Percentiles rank a stretch among this genome's conserved stretches.
Evolutionary conservation across 1,140 invertebrate species (phyloP).

Genomic region (Reticulitermes speratus): DNA sequence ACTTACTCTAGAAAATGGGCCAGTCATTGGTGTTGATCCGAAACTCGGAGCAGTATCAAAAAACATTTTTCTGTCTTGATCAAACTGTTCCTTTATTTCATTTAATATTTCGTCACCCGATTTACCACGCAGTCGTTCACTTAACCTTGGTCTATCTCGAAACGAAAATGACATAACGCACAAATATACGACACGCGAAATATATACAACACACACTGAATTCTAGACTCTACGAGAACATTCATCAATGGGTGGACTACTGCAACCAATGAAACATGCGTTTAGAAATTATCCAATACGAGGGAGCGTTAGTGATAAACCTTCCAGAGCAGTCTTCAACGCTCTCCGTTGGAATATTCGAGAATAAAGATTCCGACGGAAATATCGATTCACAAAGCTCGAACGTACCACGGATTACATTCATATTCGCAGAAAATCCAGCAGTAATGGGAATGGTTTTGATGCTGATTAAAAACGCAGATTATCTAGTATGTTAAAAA

Average conservation of each 20-base stretch:
- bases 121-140: constrained; percentile 47
- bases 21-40: constrained; percentile 28
- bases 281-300: neutral
- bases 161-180: constrained; percentile 49
- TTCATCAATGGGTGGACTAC: neutral
- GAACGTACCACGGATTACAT: too few relatives aligned
- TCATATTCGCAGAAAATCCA: too few relatives aligned
- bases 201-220: constrained; percentile 11
- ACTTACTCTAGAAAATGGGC: constrained; percentile 36
- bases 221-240: neutral
- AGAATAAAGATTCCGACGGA: too few relatives aligned
- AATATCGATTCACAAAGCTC: too few relatives aligned
- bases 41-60: constrained; percentile 42
- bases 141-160: constrained; percentile 48
- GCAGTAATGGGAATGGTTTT: too few relatives aligned
- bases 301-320: neutral
- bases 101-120: constrained; percentile 48
- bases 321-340: neutral
- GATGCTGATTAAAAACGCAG: too few relatives aligned
- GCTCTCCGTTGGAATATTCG: neutral
- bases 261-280: neutral
- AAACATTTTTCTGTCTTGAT: constrained; percentile 47
- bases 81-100: constrained; percentile 49
- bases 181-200: neutral
- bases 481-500: too few relatives aligned